Conservation (phyloP, 2,797 vertebrate species). For the Thripadectes ignobilis region DNA sequence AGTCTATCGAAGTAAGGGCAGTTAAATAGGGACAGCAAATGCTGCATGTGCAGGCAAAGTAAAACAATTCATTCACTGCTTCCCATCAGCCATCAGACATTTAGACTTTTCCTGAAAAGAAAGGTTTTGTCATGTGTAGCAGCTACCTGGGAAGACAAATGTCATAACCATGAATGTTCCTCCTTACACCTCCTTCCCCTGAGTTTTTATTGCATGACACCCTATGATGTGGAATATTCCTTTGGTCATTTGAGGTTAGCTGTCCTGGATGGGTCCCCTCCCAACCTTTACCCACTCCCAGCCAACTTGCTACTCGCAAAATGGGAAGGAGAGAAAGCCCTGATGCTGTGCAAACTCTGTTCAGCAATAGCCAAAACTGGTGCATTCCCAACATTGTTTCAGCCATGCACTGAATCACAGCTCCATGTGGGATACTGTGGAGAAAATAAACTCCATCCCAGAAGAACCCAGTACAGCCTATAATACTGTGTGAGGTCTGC, state of each 20-base stretch:
- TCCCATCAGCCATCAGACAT: not conserved
- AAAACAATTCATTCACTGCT: not conserved
- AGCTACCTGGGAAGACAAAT: not conserved
- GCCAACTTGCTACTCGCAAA: not conserved
- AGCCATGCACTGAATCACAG: not conserved
- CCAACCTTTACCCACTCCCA: not conserved
- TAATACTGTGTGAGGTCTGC: not conserved
- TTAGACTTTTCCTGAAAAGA: not conserved
- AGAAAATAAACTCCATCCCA: not conserved
- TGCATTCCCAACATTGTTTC: not conserved
- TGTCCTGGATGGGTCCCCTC: not conserved
- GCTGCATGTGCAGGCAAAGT: not conserved
- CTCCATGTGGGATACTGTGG: not conserved
- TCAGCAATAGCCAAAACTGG: not conserved
- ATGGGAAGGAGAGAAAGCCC: not conserved
- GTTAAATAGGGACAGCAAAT: not conserved
- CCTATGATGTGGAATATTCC: not conserved
- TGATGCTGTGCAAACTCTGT: not conserved
- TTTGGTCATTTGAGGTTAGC: not conserved
- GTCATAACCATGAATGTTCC: not conserved
- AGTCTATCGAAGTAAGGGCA: not conserved
- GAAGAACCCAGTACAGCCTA: not conserved
- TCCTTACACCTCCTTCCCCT: not conserved
- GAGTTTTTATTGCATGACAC: not conserved
- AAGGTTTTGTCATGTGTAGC: not conserved